These are phyloP conservation scores for Conger conger DNA, from an alignment of 2,113 vertebrate species.

Conservation along the genomic window DNA sequence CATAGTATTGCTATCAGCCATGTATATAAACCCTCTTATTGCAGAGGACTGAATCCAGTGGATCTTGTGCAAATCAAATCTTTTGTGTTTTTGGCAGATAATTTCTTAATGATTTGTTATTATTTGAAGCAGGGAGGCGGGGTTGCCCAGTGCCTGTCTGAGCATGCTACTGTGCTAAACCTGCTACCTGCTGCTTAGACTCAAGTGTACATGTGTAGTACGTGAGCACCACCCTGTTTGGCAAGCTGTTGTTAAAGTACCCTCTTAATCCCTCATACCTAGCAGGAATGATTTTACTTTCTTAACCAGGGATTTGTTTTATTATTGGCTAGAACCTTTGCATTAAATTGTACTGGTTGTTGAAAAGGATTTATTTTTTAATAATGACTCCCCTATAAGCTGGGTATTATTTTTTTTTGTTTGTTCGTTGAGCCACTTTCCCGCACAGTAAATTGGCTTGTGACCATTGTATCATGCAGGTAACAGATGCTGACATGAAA, in stretches of 20 bases:
- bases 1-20: neutral
- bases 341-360: neutral
- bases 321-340: neutral
- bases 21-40: neutral
- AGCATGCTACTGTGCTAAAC: neutral
- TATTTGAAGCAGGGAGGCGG: neutral
- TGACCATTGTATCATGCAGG: neutral
- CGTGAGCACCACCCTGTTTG: too few species aligned
- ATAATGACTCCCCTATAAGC: neutral
- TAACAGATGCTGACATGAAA: neutral
- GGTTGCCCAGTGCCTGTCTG: neutral
- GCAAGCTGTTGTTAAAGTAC: neutral
- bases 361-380: neutral
- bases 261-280: neutral
- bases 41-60: neutral
- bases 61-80: neutral
- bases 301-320: neutral
- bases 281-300: neutral
- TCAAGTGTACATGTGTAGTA: too few species aligned
- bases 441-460: neutral
- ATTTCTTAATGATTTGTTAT: neutral
- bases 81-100: neutral
- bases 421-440: neutral
- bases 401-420: neutral
- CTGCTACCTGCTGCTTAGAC: neutral